These are phyloP conservation scores for Brachionus plicatilis DNA, from an alignment of 1,140 invertebrate species.

Conservation along the genomic window DNA sequence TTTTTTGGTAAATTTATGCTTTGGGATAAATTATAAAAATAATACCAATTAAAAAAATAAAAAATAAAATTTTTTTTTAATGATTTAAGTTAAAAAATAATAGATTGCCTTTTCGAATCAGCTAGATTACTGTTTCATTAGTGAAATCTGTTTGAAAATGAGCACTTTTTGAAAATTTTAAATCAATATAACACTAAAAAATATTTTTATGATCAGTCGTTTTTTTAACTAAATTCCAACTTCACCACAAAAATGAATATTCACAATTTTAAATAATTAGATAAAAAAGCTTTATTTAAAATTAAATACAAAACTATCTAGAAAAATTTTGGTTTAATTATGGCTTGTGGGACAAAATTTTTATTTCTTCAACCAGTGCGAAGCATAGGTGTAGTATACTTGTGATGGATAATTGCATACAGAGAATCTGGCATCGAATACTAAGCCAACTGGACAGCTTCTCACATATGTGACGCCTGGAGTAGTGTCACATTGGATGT, in stretches of 20 bases:
- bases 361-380: constrained; percentile 34
- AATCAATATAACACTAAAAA: too few species aligned
- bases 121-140: too few species aligned
- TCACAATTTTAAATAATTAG: background rate
- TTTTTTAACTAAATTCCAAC: too few species aligned
- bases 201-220: too few species aligned
- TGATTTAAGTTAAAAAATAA: too few species aligned
- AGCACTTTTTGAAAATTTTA: too few species aligned
- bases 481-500: constrained; percentile 39
- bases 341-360: background rate
- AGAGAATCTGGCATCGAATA: constrained; percentile 22
- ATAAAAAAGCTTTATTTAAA: background rate
- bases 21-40: too few species aligned
- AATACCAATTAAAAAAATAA: too few species aligned
- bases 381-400: constrained; percentile 22
- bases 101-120: too few species aligned
- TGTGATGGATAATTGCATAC: constrained; percentile 27
- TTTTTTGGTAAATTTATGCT: too few species aligned
- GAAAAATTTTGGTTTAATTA: background rate
- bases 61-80: too few species aligned
- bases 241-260: background rate
- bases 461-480: constrained; percentile 23
- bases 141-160: too few species aligned
- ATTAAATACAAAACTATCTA: background rate
- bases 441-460: constrained; percentile 18